Percentiles rank a stretch among this genome's conserved stretches.
phyloP scores from a whole-genome alignment of 1,140 invertebrate species.

The Samia ricini region DNA sequence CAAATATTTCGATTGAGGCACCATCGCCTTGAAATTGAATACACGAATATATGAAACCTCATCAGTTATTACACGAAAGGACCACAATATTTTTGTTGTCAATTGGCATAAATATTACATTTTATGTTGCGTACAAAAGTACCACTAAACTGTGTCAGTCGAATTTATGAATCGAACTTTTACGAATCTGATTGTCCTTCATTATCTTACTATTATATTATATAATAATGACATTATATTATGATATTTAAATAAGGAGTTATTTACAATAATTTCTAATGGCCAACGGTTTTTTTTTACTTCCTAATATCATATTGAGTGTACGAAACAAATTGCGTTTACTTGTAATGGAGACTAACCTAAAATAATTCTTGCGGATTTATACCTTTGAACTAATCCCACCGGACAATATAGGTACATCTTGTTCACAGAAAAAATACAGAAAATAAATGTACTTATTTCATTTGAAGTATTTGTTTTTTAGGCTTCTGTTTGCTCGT shows the following conservation, averaged over 20 bases:
- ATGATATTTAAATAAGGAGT: background rate
- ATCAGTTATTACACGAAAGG: background rate
- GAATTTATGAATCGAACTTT: background rate
- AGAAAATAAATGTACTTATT: no score
- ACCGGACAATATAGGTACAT: no score
- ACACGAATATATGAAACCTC: background rate
- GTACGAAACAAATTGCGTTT: background rate
- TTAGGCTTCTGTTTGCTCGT: no score
- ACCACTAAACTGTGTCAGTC: background rate
- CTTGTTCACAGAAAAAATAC: no score
- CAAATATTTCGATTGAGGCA: slow-evolving; percentile 45
- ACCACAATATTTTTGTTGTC: background rate
- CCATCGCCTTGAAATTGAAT: background rate
- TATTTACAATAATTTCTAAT: background rate
- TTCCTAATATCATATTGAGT: background rate
- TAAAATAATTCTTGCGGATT: background rate
- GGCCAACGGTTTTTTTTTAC: background rate
- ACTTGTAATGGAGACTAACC: background rate
- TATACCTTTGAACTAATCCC: no score
- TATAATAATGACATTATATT: background rate
- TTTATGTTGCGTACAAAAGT: background rate
- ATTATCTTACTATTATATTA: background rate
- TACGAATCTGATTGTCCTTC: background rate
- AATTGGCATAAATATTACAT: background rate
- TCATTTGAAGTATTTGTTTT: no score